Base-by-base conservation (phyloP, 2,113 vertebrate species). In the Ameiurus melas region DNA sequence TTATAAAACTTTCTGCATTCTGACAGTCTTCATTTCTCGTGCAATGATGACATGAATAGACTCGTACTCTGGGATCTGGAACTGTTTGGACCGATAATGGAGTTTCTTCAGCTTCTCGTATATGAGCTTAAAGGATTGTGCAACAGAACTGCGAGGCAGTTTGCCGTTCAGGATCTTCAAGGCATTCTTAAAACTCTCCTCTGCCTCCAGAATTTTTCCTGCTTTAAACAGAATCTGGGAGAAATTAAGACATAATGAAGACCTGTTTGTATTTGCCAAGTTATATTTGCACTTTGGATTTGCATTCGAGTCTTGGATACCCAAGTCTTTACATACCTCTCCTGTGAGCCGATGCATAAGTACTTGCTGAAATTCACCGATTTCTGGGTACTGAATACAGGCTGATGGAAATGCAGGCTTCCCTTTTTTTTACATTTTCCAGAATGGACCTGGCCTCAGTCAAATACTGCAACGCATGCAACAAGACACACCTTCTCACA, bases 181-280 rank as follows among this genome's bases (percentile, higher is more conserved):
- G 9, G 86, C 86, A 17, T 64, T 85, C 16, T 3, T 4, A 19
- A 90, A 87, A 53, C 64, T 87, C 25, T 57, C 47, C 83, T 87
- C 82, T 19, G 89, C 86, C 60, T 87, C 86, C 33, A 73, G 10
- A 20, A 87, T 85, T 22, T 87, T 83, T 2, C 89, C 86, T 22
- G 73, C 84, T 75, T 85, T 90, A 55, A 80, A 90, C 86, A 75
- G 55, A 60, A 90, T 77, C 89, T 90, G 55, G 36, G 60, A 39
- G 3, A 43, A 39, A n/a, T n/a, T n/a, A 4, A 64, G 55, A 68
- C 30, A 83, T 8, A n/a, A 30, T 2, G 12, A 57, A 8, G 66
- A 17, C 1, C 13, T 70, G 66, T 51, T 51, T 51, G 47, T 51
- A 0, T 51, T 51, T 51, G 47, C 9, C 47, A 51, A 51, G 20